Evolutionary conservation across 2,797 vertebrate species (phyloP).

Genomic region (Ptychadena robeensis): DNA sequence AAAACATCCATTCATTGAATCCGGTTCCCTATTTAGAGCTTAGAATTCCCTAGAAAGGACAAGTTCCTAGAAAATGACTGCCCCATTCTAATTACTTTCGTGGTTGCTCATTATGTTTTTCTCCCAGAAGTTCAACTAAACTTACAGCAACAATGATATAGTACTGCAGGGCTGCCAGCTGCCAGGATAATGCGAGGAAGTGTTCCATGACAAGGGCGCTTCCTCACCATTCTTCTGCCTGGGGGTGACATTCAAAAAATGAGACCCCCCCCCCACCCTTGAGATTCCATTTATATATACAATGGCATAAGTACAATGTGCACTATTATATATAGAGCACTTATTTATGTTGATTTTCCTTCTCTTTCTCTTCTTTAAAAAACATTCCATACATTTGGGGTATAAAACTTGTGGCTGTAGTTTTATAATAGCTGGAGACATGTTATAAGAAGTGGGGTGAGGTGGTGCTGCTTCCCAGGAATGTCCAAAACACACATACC

Average conservation of each 20-base stretch:
- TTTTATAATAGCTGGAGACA: too few relatives aligned
- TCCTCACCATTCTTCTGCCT: background rate
- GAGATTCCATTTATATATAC: background rate
- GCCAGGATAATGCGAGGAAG: constrained; percentile 19
- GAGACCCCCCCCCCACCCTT: background rate
- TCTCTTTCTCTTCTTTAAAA: too few relatives aligned
- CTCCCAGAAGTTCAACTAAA: constrained; percentile 38
- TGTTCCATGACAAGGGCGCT: background rate
- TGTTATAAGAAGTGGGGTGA: too few relatives aligned
- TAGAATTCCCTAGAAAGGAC: constrained; percentile 20
- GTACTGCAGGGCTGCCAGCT: constrained; percentile 22
- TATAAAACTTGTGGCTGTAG: too few relatives aligned
- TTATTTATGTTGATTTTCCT: too few relatives aligned
- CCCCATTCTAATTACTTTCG: constrained; percentile 35
- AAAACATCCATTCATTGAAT: constrained; percentile 3
- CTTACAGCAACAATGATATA: constrained; percentile 30
- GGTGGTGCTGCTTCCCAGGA: too few relatives aligned
- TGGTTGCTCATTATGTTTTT: constrained; percentile 38
- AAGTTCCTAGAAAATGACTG: constrained; percentile 17
- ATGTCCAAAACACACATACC: too few relatives aligned
- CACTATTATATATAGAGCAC: too few relatives aligned
- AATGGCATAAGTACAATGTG: background rate
- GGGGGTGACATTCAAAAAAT: background rate
- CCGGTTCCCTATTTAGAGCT: constrained; percentile 2
- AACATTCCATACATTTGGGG: too few relatives aligned